Base-by-base conservation (phyloP, 2,113 vertebrate species). In the Verasper variegatus region DNA sequence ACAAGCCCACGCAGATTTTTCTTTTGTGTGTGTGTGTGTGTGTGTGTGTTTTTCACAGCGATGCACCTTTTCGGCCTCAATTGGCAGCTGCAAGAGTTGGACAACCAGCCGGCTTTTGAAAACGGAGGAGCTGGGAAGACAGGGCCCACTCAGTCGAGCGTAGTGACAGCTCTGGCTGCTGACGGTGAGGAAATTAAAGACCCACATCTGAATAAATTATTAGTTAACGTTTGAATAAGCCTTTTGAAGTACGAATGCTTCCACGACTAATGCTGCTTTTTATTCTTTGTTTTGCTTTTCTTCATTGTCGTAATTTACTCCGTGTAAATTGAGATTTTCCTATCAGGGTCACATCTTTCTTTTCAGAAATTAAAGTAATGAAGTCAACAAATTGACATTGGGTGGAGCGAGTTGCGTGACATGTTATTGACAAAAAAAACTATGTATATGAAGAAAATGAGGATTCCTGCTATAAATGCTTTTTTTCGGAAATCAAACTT, bases 41-140 rank as follows among this genome's bases (percentile, higher is more conserved):
- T 35, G 31, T 35, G 31, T 63, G 60, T 63, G 20, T 63, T 4
- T 87, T 88, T 93, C 92, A 80, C 93, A 98, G 97, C 96, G 85
- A 98, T 98, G 97, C 97, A 98, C 94, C 95, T 98, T 21, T 97
- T 98, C 91, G 97, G 97, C 94, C 97, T 98, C 93, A 98, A 98
- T 84, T 98, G 97, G 97, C 97, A 98, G 91, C 94, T 98, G 68
- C 97, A 97, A 88, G 97, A 98, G 93, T 95, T 96, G 82, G 96
- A 97, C 92, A 97, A 96, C 87, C 96, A 97, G 81, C 91, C 86
- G 89, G 95, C 96, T 10, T 98, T 98, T 92, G 97, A 98, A 90
- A 98, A 98, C 26, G 97, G 97, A 85, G 92, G 82, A 82, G 95
- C 95, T 93, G 96, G 96, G 89, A 97, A 96, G 93, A 90, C 95